A percentile compares a stretch with the other conserved stretches of the same genome.
Evolutionary conservation across 2,113 vertebrate species (phyloP).

Genomic region (Trichechus manatus): DNA sequence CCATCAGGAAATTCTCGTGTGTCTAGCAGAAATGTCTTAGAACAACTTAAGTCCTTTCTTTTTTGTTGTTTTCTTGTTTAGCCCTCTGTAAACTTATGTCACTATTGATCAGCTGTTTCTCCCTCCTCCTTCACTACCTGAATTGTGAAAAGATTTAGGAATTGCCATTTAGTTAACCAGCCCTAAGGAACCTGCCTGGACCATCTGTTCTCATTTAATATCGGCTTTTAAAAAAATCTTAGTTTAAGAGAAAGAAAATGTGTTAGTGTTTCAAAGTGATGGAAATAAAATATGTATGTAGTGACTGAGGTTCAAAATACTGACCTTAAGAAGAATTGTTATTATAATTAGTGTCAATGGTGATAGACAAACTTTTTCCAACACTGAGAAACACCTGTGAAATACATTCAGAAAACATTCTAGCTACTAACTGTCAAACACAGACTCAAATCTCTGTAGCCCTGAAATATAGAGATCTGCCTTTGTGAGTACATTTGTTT

Average conservation of each 20-base stretch:
- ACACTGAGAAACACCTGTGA: constrained; percentile 51
- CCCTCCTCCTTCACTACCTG: constrained; percentile 8
- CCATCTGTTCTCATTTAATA: constrained; percentile 69
- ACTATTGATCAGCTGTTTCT: constrained; percentile 59
- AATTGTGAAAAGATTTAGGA: constrained; percentile 56
- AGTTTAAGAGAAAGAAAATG: constrained; percentile 59
- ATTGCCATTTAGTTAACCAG: constrained; percentile 61
- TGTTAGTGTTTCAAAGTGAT: constrained; percentile 53
- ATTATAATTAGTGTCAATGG: constrained; percentile 70
- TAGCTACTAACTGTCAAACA: constrained; percentile 62
- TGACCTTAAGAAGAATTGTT: constrained; percentile 34
- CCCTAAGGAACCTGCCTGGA: not conserved
- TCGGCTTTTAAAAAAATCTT: constrained; percentile 48
- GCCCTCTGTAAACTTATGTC: constrained; percentile 29
- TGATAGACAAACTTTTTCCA: constrained; percentile 67
- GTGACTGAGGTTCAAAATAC: constrained; percentile 64
- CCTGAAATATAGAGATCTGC: constrained; percentile 33
- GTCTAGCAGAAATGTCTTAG: constrained; percentile 39
- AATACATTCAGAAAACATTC: constrained; percentile 61
- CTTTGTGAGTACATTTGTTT: not conserved
- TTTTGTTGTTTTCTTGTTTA: constrained; percentile 48
- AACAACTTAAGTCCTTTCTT: not conserved
- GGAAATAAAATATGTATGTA: constrained; percentile 43
- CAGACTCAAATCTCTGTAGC: not conserved
- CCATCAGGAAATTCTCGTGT: constrained; percentile 52